Conservation (phyloP, 35 echinoderm and acorn worm genomes). For the Lytechinus variegatus region DNA sequence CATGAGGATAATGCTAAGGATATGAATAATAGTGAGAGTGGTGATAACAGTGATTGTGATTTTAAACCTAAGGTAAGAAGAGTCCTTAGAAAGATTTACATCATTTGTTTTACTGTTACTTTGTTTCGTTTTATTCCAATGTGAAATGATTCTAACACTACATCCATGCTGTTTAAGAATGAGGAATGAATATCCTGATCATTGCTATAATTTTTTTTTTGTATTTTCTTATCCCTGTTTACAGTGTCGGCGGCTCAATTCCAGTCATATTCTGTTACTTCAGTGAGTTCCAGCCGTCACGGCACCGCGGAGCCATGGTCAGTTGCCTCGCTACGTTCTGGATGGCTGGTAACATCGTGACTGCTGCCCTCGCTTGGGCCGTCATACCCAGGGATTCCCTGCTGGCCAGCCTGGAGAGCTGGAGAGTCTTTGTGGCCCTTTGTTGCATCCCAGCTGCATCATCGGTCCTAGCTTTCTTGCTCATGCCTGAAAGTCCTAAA, state of each 20-base stretch:
- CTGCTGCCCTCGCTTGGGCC: slow-evolving; percentile 83
- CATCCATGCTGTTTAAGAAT: too few species aligned
- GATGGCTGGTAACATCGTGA: slow-evolving; percentile 91
- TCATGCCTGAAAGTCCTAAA: slow-evolving; percentile 95
- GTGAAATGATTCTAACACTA: too few species aligned
- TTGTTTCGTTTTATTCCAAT: too few species aligned
- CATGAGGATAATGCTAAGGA: too few species aligned
- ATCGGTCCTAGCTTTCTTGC: slow-evolving; percentile 68
- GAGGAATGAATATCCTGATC: too few species aligned
- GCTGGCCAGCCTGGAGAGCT: slow-evolving; percentile 68
- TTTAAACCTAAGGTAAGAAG: too few species aligned
- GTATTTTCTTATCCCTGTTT: not conserved
- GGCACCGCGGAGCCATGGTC: slow-evolving; percentile 85
- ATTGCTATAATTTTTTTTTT: too few species aligned
- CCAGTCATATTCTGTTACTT: slow-evolving; percentile 96
- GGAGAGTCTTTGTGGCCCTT: slow-evolving; percentile 84
- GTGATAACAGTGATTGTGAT: too few species aligned
- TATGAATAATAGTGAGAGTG: too few species aligned
- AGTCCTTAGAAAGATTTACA: too few species aligned
- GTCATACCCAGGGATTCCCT: slow-evolving; percentile 71
- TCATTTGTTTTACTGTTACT: too few species aligned
- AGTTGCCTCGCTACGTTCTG: slow-evolving; percentile 84
- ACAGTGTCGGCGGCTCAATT: slow-evolving; percentile 91
- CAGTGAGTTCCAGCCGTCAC: slow-evolving; percentile 82
- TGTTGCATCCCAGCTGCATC: slow-evolving; percentile 80